Evolutionary conservation across 2,888 invertebrate genomes (phyloP), one percentile per base, ranked within the genome.

Genomic region (Phortica okadai): DNA sequence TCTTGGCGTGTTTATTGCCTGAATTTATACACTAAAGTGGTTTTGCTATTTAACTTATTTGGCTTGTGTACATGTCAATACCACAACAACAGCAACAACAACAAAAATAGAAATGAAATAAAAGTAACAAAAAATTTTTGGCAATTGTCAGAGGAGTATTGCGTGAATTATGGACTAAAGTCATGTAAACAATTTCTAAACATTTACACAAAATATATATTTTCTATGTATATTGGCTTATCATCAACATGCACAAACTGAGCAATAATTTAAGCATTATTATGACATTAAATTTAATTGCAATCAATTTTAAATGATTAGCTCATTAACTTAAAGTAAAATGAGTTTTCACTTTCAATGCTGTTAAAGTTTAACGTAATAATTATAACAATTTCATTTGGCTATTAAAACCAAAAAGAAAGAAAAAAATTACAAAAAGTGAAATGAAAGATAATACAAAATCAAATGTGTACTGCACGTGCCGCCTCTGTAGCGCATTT

Each of bases 321-420:
- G 10, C 50, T 50, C 50, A 50, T 50, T 50, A 50, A 50, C 50
- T 8, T 50, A 7, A 25, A 16, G 33, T 6, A 72, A 56, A 72
- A 41, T 72, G 6, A 56, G 70, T 72, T 72, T 72, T 72, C 70
- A 72, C 70, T 72, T 72, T 72, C 70, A 72, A 6, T 33, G n/a
- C 11, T 21, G 4, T 25, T 21, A 62, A n/a, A 50, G 25, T 62
- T 62, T 62, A 62, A 62, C 25, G 21, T 62, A 62, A 62, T 62
- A 62, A 62, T 62, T 25, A 21, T 4, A 62, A 25, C 21, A 7
- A 21, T 25, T 62, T 62, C 62, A n/a, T 62, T 25, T 50, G 50
- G 2, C 8, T 14, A 14, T 50, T 50, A 14, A 50, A 50, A 21
- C 21, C 21, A 21, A 50, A 50, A 50, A 14, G 1, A 33, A 33